These are phyloP conservation scores for Trachelus iudaicus DNA, from an alignment of 2,888 invertebrate genomes.

Conservation along the genomic window DNA sequence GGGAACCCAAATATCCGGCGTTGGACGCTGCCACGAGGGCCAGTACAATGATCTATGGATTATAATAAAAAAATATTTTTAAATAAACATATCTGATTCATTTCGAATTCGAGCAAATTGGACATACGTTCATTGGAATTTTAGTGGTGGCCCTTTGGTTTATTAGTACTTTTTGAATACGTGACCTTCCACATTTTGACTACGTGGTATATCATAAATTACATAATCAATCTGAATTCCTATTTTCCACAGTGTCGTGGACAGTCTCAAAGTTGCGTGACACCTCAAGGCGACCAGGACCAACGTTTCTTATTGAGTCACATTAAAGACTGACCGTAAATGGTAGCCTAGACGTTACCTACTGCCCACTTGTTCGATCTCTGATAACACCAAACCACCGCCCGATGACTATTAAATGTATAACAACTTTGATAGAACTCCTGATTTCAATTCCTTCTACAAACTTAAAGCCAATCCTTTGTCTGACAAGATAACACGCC, in stretches of 20 bases:
- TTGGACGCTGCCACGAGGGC: slow-evolving; percentile 39
- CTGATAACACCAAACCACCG: background rate
- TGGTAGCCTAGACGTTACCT: background rate
- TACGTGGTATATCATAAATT: background rate
- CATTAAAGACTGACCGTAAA: background rate
- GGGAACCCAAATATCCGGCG: slow-evolving; percentile 42
- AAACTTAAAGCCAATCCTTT: background rate
- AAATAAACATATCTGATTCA: background rate
- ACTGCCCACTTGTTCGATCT: background rate
- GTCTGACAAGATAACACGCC: background rate
- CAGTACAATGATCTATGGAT: slow-evolving; percentile 49
- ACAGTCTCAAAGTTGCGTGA: background rate
- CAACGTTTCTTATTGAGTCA: background rate
- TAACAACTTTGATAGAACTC: background rate
- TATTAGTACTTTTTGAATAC: background rate
- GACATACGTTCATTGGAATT: background rate
- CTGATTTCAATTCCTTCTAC: background rate
- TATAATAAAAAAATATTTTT: background rate
- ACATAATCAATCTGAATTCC: background rate
- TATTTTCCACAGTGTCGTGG: background rate
- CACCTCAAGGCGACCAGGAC: slow-evolving; percentile 2
- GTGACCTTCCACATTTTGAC: background rate
- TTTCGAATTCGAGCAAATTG: background rate
- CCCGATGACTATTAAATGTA: background rate
- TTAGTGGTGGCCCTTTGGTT: background rate